Evolutionary conservation across 2,888 invertebrate species (phyloP), one percentile per base, ranked within the genome.

Genomic region (Ormyrus thymus): DNA sequence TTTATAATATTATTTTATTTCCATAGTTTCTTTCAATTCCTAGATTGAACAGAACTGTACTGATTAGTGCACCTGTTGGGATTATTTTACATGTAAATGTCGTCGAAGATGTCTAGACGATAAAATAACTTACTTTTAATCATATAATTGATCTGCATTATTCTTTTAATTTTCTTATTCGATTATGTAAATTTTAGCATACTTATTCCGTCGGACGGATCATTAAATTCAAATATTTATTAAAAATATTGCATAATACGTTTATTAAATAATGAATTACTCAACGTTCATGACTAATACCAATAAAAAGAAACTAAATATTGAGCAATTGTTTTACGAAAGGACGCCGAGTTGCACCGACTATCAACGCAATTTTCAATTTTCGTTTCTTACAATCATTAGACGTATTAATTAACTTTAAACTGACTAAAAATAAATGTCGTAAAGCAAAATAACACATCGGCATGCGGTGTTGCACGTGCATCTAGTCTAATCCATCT

Each of bases 181-280:
- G 46, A 64, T 78, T 73, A 78, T 78, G 73, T 56, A 69, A 73
- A 78, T 69, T 64, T 69, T 29, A 64, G 64, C 69, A 74, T 15
- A 78, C 69, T 74, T 78, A 29, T 78, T 58, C 51, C 51, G 48
- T 43, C 46, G 29, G 48, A 10, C 10, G 56, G 45, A 66, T 50
- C 51, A 43, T 73, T 73, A 78, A 62, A 55, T 56, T 73, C 15
- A 59, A 76, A 64, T 59, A 71, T 66, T 71, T 68, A 66, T 59
- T 56, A 65, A 64, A 58, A 55, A 5, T 59, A 6, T 71, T 71
- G 50, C 65, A 9, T 46, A 65, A 77, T 48, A 15, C 45, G 10
- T 58, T 64, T 56, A 65, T 65, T 58, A 51, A 70, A 64, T 61
- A 62, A 15, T 13, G 51, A 72, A 64, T 46, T 53, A 51, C 58